phyloP scores from a whole-genome alignment of 2,113 vertebrate species.

The Bubo scandiacus region DNA sequence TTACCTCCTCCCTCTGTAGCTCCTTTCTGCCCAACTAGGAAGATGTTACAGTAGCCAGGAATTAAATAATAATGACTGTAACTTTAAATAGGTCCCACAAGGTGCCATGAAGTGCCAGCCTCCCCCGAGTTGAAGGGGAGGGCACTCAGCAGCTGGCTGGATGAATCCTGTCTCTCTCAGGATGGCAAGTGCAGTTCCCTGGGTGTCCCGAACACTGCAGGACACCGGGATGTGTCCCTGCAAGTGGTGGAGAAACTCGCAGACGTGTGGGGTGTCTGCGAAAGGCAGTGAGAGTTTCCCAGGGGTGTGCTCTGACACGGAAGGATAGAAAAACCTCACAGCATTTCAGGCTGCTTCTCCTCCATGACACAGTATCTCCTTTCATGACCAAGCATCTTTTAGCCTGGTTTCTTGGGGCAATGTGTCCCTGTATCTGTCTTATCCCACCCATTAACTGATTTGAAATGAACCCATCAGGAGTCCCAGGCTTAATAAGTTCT shows the following conservation, averaged over 20 bases:
- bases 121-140: background rate
- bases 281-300: background rate
- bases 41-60: background rate
- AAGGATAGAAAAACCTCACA: background rate
- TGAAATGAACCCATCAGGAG: background rate
- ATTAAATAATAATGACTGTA: background rate
- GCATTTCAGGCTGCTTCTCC: background rate
- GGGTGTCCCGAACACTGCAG: rapidly evolving
- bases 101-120: background rate
- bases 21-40: background rate
- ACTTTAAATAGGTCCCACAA: background rate
- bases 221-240: background rate
- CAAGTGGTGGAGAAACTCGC: rapidly evolving
- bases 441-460: background rate
- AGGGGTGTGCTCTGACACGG: background rate
- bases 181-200: background rate
- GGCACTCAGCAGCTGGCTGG: background rate
- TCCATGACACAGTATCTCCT: background rate
- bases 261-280: background rate
- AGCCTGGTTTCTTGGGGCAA: background rate
- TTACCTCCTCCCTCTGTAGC: background rate
- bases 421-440: background rate
- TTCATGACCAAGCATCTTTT: background rate
- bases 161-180: rapidly evolving
- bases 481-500: background rate